phyloP scores from a whole-genome alignment of 1,140 invertebrate genomes.

The Cotesia chilonis region DNA sequence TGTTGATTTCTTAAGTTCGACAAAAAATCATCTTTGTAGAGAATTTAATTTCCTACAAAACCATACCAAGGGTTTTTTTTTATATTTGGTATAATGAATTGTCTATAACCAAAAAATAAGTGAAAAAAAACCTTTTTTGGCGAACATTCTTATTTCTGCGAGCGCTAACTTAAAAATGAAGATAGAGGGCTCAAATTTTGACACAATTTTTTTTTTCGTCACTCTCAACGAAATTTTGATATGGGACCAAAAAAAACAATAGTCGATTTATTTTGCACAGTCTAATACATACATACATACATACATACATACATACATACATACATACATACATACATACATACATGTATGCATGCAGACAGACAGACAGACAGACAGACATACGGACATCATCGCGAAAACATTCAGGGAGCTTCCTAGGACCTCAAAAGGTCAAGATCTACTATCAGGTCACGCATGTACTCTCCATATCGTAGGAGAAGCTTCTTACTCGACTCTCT shows the following conservation, averaged over 20 bases:
- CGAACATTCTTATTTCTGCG: slow-evolving; percentile 10
- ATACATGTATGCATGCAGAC: too few species aligned
- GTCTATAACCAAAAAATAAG: slow-evolving; percentile 8
- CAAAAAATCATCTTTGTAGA: neutral
- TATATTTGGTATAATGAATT: slow-evolving; percentile 3
- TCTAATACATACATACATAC: neutral
- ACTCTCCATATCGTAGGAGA: too few species aligned
- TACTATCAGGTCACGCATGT: too few species aligned
- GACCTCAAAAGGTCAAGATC: too few species aligned
- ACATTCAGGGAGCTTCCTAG: too few species aligned
- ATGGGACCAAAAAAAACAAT: slow-evolving; percentile 2
- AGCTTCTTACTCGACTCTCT: too few species aligned
- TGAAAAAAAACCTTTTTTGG: slow-evolving; percentile 1
- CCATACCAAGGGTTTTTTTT: slow-evolving; percentile 13
- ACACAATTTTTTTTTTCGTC: neutral
- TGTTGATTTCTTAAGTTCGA: slow-evolving; percentile 15
- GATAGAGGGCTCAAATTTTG: slow-evolving; percentile 15
- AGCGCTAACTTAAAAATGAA: slow-evolving; percentile 13
- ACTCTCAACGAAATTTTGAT: slow-evolving; percentile 10
- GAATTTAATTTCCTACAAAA: slow-evolving; percentile 12
- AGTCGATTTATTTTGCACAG: neutral
- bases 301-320: too few species aligned
- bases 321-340: too few species aligned
- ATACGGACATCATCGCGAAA: too few species aligned
- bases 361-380: too few species aligned